Evolutionary conservation across 2,113 vertebrate genomes (phyloP).

Genomic region (Opisthocomus hoazin): DNA sequence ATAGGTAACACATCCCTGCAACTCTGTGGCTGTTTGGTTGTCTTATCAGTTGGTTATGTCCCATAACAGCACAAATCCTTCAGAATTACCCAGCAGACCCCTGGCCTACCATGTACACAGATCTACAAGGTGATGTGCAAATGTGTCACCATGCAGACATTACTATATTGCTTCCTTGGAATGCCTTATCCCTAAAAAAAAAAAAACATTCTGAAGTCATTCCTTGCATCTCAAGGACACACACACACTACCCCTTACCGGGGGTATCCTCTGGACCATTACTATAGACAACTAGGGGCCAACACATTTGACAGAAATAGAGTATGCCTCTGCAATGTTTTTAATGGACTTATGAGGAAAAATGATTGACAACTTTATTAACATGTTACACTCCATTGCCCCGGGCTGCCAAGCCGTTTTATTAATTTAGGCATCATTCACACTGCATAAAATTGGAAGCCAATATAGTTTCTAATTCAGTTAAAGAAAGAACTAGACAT

Average conservation of each 20-base stretch:
- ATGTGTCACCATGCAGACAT: not conserved
- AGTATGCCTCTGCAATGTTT: not conserved
- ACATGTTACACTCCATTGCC: not conserved
- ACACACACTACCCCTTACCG: fast-evolving
- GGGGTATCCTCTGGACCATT: not conserved
- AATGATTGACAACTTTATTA: not conserved
- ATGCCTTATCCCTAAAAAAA: not conserved
- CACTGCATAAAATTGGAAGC: not conserved
- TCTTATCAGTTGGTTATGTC: not conserved
- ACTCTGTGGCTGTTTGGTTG: not conserved
- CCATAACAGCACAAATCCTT: not conserved
- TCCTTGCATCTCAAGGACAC: not conserved
- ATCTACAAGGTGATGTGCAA: not conserved
- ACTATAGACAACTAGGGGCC: not conserved
- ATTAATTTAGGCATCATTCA: not conserved
- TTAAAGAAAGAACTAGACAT: not conserved
- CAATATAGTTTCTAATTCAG: not conserved
- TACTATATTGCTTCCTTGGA: not conserved
- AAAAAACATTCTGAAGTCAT: not conserved
- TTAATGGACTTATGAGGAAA: not conserved
- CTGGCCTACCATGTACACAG: not conserved
- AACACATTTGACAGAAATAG: not conserved
- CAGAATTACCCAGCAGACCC: not conserved
- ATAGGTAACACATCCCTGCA: fast-evolving
- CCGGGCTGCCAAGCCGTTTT: not conserved